Percentiles rank a stretch among this genome's conserved stretches.
These are phyloP conservation scores for Petrocephalus microphthalmus DNA, from an alignment of 2,113 vertebrate species.

Conservation along the genomic window DNA sequence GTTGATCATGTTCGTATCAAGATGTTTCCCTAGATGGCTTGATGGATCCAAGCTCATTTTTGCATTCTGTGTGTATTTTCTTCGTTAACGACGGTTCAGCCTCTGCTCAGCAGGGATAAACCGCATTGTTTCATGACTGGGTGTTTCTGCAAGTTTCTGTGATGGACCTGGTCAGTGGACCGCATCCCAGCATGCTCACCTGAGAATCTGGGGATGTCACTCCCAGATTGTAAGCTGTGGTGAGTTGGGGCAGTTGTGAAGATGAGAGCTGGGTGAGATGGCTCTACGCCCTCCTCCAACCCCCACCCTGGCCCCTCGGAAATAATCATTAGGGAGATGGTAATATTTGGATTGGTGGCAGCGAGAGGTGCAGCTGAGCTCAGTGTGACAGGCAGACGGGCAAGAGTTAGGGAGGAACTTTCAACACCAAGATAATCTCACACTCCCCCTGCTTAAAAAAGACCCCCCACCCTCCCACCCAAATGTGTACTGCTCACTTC, in stretches of 20 bases:
- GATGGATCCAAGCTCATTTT: background rate
- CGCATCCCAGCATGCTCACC: background rate
- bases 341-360: slow-evolving; percentile 56
- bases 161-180: background rate
- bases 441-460: background rate
- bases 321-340: slow-evolving; percentile 45
- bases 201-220: background rate
- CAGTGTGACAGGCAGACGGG: slow-evolving; percentile 58
- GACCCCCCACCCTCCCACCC: slow-evolving; percentile 27
- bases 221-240: background rate
- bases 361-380: slow-evolving; percentile 51
- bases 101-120: background rate
- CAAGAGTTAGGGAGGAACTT: slow-evolving; percentile 45
- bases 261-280: background rate
- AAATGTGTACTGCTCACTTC: slow-evolving; percentile 38
- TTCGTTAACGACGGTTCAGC: background rate
- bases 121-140: too few relatives aligned
- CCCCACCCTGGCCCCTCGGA: background rate
- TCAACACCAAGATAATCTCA: background rate
- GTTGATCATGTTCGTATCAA: background rate
- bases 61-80: background rate
- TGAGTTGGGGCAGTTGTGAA: background rate
- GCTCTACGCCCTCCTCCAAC: background rate
- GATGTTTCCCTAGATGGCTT: background rate
- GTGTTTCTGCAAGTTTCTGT: background rate